These are phyloP conservation scores for Sorex fumeus DNA, from an alignment of 2,113 vertebrate species.

Conservation along the genomic window DNA sequence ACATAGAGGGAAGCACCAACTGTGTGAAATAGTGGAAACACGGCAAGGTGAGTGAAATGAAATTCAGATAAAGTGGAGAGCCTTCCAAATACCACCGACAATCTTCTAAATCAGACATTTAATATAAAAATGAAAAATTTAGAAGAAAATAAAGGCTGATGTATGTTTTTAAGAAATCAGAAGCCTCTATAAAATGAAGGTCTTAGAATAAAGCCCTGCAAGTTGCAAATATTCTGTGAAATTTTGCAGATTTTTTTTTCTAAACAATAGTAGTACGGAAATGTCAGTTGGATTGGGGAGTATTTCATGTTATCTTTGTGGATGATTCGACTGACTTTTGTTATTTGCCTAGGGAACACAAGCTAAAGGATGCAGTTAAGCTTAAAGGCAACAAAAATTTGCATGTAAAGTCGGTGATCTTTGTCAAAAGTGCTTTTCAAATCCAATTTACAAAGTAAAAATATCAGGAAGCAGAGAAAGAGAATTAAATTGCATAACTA, in stretches of 20 bases:
- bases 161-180: constrained; percentile 48
- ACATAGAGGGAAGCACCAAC: constrained; percentile 27
- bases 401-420: constrained; percentile 51
- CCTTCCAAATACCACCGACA: constrained; percentile 29
- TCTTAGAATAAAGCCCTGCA: constrained; percentile 51
- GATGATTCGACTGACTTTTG: constrained; percentile 37
- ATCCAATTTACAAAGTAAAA: constrained; percentile 54
- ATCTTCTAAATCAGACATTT: constrained; percentile 37
- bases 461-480: neutral
- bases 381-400: constrained; percentile 67
- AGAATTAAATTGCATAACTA: neutral
- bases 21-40: constrained; percentile 57
- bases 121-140: constrained; percentile 34
- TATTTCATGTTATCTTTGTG: constrained; percentile 62
- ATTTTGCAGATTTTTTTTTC: constrained; percentile 44
- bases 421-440: constrained; percentile 69
- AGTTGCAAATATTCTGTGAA: constrained; percentile 40
- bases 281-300: neutral
- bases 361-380: constrained; percentile 37
- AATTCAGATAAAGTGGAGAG: constrained; percentile 62
- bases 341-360: constrained; percentile 39
- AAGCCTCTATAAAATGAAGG: constrained; percentile 69
- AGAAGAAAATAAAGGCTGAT: constrained; percentile 36
- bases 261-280: neutral
- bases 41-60: constrained; percentile 60